Evolutionary conservation across 1,140 invertebrate species (phyloP), one percentile per base, ranked within the genome.

Genomic region (Heliconius hermathena): DNA sequence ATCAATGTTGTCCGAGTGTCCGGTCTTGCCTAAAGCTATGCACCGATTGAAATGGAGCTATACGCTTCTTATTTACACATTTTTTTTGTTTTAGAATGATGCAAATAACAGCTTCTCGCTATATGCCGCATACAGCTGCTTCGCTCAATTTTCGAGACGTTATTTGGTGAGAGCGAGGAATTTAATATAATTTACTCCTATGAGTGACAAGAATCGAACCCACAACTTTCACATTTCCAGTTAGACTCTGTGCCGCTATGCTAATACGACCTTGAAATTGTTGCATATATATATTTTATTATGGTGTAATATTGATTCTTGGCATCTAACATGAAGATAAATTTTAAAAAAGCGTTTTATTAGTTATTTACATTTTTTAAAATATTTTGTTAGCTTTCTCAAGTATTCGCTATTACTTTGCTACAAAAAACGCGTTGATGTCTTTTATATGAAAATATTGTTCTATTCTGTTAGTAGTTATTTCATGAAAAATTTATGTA

Each of bases 371-470:
- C 29, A 33, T 33, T 33, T 33, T 33, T 33, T 33, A 3, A 33
- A 33, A 6, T 33, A 33, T 33, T 6, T 33, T 33, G 33, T 33
- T 33, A 33, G 4, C 33, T 33, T 33, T 36, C 33, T 0, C 33
- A 36, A 36, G 33, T 36, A 36, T 36, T 36, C 33, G 33, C 33
- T 36, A 6, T 36, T 6, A 8, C 33, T 36, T 36, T 8, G 6
- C 33, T 36, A 36, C 33, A 33, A 20, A 57, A 66, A 26, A 66
- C 26, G 60, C 60, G 60, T 66, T 66, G 60, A 66, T 29, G 60
- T 66, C 60, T 66, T 66, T 66, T 66, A 66, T 66, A 66, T 66
- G 60, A 29, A 66, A 66, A 66, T 66, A 66, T 26, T 66, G 22
- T 66, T 66, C 9, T 22, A 22, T 8, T 11, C 0, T 26, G 57